phyloP scores from a whole-genome alignment of 2,113 vertebrate species.

The Conger conger region DNA sequence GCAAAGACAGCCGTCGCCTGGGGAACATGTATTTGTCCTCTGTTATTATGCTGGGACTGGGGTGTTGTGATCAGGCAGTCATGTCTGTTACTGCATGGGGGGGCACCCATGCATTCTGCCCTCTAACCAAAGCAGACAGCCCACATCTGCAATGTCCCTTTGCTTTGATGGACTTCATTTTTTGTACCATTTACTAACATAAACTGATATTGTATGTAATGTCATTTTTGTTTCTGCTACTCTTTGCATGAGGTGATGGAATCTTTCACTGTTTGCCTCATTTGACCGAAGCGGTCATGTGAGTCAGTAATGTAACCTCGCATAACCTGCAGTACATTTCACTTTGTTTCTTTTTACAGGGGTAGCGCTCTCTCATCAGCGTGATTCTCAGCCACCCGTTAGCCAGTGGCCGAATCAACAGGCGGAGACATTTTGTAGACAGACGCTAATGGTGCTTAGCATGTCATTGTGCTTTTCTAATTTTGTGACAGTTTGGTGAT shows the following conservation, averaged over 20 bases:
- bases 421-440: conserved; percentile 2
- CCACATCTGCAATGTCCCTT: background rate
- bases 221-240: background rate
- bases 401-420: background rate
- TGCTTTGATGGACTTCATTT: background rate
- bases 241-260: background rate
- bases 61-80: background rate
- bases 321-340: background rate
- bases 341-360: background rate
- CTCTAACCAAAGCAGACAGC: background rate
- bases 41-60: background rate
- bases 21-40: background rate
- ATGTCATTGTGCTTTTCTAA: background rate
- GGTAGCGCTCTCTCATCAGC: background rate
- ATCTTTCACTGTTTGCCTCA: background rate
- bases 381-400: background rate
- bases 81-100: background rate
- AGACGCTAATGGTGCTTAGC: background rate
- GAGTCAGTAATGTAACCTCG: background rate
- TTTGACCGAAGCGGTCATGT: background rate
- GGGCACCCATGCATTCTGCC: background rate
- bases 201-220: background rate
- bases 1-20: too few relatives aligned
- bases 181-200: background rate
- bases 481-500: conserved; percentile 4